Evolutionary conservation across 37 sponge, comb jelly and placozoan genomes (phyloP).

Genomic region (Amphimedon queenslandica): DNA sequence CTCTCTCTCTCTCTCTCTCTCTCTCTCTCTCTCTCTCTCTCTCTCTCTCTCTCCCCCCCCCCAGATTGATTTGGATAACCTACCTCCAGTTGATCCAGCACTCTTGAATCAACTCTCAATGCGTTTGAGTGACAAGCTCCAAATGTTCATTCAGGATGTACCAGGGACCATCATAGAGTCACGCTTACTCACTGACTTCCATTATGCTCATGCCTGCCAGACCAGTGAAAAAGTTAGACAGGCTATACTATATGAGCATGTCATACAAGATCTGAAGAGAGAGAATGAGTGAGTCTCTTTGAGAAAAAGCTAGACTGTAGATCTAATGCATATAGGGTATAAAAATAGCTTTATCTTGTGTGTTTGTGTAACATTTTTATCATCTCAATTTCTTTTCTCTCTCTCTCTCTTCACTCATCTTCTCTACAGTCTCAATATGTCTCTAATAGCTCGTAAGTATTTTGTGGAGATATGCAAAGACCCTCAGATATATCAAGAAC

Average conservation of each 20-base stretch:
- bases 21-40: background rate
- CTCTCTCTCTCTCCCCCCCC: conserved; percentile 13
- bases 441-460: conserved; percentile 18
- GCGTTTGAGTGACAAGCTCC: background rate
- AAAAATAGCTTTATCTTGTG: too few relatives aligned
- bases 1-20: background rate
- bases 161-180: background rate
- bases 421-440: background rate
- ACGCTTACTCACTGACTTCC: background rate
- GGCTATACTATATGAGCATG: conserved; percentile 6
- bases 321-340: too few relatives aligned
- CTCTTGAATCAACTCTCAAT: background rate
- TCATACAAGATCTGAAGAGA: conserved; percentile 3
- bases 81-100: background rate
- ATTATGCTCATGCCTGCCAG: conserved; percentile 17
- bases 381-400: too few relatives aligned
- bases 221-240: background rate
- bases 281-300: conserved; percentile 14
- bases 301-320: too few relatives aligned
- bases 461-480: background rate
- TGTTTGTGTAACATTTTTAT: too few relatives aligned
- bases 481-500: background rate
- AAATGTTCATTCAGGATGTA: background rate
- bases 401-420: background rate
- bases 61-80: conserved; percentile 1